Conservation (phyloP, 2,797 vertebrate species). For the Poecilia wingei region DNA sequence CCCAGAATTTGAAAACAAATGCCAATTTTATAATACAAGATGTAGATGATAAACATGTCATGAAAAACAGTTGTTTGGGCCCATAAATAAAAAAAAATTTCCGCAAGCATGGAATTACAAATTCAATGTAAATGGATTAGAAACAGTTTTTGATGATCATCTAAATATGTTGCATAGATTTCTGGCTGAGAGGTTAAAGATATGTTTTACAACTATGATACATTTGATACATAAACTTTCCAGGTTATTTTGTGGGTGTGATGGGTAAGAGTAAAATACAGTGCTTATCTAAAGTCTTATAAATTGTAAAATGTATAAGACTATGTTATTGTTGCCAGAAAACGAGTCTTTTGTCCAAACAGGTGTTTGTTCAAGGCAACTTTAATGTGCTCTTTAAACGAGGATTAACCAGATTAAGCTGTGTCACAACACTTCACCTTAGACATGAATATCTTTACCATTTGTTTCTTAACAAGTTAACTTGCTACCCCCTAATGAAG, state of each 20-base stretch:
- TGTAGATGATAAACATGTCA: neutral
- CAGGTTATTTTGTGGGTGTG: neutral
- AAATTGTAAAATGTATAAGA: too few species aligned
- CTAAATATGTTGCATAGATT: neutral
- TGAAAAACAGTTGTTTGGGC: neutral
- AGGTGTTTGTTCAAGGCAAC: neutral
- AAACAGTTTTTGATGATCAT: neutral
- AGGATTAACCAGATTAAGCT: neutral
- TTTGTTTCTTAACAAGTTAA: neutral
- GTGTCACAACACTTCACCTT: neutral
- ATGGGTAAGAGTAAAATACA: neutral
- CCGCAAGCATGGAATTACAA: neutral
- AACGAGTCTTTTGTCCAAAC: neutral
- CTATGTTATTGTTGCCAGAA: neutral
- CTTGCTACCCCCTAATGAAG: neutral
- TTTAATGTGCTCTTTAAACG: neutral
- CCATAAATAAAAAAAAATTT: neutral
- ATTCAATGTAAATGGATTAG: neutral
- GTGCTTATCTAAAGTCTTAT: neutral
- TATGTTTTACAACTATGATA: neutral
- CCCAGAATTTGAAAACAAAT: neutral
- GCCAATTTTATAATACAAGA: neutral
- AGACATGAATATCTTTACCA: neutral
- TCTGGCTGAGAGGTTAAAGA: neutral
- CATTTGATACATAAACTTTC: neutral